These are phyloP conservation scores for Cyclargus thomasi DNA, from an alignment of 1,140 invertebrate genomes.

Conservation along the genomic window DNA sequence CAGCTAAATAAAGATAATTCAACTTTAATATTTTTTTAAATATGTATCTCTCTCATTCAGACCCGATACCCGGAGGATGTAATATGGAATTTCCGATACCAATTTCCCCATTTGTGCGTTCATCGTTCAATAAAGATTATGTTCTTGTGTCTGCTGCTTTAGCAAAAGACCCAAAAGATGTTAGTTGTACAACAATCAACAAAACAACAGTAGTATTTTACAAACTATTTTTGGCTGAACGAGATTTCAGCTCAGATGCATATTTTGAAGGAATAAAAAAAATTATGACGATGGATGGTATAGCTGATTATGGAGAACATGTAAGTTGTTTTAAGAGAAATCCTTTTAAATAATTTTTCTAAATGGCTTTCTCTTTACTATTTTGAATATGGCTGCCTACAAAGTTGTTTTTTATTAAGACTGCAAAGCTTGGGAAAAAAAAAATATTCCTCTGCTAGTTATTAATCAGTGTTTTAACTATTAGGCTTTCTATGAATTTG, in stretches of 20 bases:
- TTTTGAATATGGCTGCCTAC: too few relatives aligned
- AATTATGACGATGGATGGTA: slow-evolving; percentile 78
- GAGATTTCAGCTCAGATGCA: slow-evolving; percentile 71
- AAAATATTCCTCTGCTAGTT: too few relatives aligned
- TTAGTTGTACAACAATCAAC: slow-evolving; percentile 46
- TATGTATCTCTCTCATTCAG: slow-evolving; percentile 60
- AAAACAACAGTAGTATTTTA: slow-evolving; percentile 77
- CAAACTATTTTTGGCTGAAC: slow-evolving; percentile 78
- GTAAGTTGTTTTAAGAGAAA: slow-evolving; percentile 62
- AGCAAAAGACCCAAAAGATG: slow-evolving; percentile 58
- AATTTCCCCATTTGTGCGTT: slow-evolving; percentile 79
- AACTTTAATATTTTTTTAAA: slow-evolving; percentile 5
- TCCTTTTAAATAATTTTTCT: too few relatives aligned
- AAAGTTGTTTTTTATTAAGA: too few relatives aligned
- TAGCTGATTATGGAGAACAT: slow-evolving; percentile 75
- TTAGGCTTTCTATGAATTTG: too few relatives aligned
- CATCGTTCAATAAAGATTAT: slow-evolving; percentile 69
- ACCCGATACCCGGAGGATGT: slow-evolving; percentile 86
- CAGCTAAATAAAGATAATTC: too few relatives aligned
- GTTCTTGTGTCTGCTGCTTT: slow-evolving; percentile 78
- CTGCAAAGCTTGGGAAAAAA: too few relatives aligned
- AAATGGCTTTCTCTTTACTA: too few relatives aligned
- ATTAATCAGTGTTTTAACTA: too few relatives aligned
- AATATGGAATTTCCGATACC: slow-evolving; percentile 82
- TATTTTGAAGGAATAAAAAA: slow-evolving; percentile 79